These are phyloP conservation scores for Himantopus leucocephalus DNA, from an alignment of 2,113 vertebrate genomes.

Conservation along the genomic window DNA sequence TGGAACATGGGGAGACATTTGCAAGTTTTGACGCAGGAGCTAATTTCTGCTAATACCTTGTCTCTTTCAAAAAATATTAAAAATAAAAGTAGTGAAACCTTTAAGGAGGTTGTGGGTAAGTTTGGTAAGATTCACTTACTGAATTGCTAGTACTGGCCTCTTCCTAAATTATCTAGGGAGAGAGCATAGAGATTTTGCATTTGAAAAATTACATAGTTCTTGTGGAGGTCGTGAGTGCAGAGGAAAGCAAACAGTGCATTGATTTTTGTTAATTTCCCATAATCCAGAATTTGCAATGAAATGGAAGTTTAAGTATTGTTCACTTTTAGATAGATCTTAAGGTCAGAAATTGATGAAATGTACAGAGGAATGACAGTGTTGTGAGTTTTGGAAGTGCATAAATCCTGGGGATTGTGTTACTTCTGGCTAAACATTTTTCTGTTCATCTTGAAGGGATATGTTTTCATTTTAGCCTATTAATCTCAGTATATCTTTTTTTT, in stretches of 20 bases:
- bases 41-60: background rate
- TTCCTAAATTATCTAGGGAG: background rate
- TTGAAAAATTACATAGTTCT: background rate
- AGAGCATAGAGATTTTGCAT: background rate
- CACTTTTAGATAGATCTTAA: conserved; percentile 7
- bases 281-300: conserved; percentile 19
- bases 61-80: background rate
- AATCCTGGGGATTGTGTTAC: conserved; percentile 35
- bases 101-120: background rate
- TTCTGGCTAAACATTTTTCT: conserved; percentile 13
- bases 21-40: background rate
- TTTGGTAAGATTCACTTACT: background rate
- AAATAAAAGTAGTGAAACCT: background rate
- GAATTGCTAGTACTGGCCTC: background rate
- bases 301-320: conserved; percentile 20
- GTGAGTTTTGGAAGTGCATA: conserved; percentile 8
- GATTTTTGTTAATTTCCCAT: background rate
- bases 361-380: background rate
- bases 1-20: background rate
- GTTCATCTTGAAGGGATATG: conserved; percentile 14
- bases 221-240: background rate
- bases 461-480: conserved; percentile 57
- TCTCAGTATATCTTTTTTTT: conserved; percentile 55
- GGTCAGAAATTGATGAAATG: background rate
- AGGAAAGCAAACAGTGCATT: background rate